Evolutionary conservation across 2,113 vertebrate genomes (phyloP), one percentile per base, ranked within the genome.

Genomic region (Laticauda laticaudata): DNA sequence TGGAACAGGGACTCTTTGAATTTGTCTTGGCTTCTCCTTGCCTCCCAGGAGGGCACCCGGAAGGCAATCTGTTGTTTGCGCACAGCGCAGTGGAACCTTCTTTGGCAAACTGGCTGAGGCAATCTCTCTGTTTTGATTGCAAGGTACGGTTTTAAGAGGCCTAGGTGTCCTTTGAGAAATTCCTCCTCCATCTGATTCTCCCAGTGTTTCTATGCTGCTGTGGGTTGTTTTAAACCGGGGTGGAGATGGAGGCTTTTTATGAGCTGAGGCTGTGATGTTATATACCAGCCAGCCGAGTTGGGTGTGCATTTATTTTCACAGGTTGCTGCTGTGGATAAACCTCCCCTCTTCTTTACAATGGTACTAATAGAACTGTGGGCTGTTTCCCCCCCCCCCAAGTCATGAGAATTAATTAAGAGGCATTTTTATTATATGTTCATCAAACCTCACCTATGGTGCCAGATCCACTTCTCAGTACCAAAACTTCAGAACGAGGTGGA

Each of bases 61-160:
- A 2, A 24, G 34, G 4, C 4, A 5, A 26, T 59, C 88, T 56
- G 18, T 55, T 24, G 34, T 57, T 43, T 14, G 55, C 23, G 3
- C 39, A 14, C 10, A 3, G n/a, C 8, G 11, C 39, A 1, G 55
- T 1, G 2, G 54, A 23, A 23, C 18, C n/a, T 4, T 21, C 59
- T 51, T n/a, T 5, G 6, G 45, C 59, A 24, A 18, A 51, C 24
- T 5, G 48, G 55, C 56, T 29, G 53, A 91, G 53, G 92, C 91
- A 81, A 10, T 23, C 43, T n/a, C 3, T 1, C 69, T 92, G 81
- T 69, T 48, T 91, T 61, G 39, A 0, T 81, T 91, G 91, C 51
- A 51, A 75, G n/a, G 64, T 48, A 10, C 0, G 43, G n/a, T 51
- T 29, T 9, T 0, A 0, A 0, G 20, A 6, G 54, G 0, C 0